Evolutionary conservation across 2,888 invertebrate species (phyloP), one percentile per base, ranked within the genome.

Genomic region (Aethes cnicana): DNA sequence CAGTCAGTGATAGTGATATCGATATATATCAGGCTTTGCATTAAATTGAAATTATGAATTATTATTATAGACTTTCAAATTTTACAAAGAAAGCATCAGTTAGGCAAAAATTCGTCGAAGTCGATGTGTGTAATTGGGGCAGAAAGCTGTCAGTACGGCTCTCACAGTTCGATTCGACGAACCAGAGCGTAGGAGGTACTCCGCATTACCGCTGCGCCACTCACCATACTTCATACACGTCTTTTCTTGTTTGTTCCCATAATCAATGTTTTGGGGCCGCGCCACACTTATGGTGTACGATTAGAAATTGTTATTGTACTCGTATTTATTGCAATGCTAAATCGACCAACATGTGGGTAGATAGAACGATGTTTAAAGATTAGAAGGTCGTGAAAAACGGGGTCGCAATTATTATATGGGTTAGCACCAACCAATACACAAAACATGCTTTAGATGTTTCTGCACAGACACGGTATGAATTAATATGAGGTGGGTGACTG

Each of bases 261-360:
- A 83, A 84, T 84, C 86, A 83, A 68, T 77, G 81, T 85, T 87
- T 84, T 84, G 81, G 88, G 88, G 81, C 85, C 77, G 68, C 73
- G 86, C 81, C 81, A 84, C 81, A 86, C 82, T 84, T 84, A 71
- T 74, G 72, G 78, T 74, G 74, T 67, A 68, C 78, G 78, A 84
- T 88, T 87, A 87, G 88, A 88, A 87, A 87, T 71, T 72, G 75
- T 79, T 84, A 84, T 84, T 84, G 81, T 79, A n/a, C n/a, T n/a
- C n/a, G n/a, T n/a, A n/a, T n/a, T n/a, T n/a, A 75, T 71, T 76
- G 72, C 69, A 61, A 74, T 72, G 64, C 71, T 68, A 74, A 81
- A 79, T 74, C 66, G 60, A 71, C 69, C 66, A 61, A 66, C 64
- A 72, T 63, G 85, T 85, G 81, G 85, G 84, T 71, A n/a, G 81